These are phyloP conservation scores for Zelostemma sp. DNA, from an alignment of 1,140 invertebrate genomes.

Conservation along the genomic window DNA sequence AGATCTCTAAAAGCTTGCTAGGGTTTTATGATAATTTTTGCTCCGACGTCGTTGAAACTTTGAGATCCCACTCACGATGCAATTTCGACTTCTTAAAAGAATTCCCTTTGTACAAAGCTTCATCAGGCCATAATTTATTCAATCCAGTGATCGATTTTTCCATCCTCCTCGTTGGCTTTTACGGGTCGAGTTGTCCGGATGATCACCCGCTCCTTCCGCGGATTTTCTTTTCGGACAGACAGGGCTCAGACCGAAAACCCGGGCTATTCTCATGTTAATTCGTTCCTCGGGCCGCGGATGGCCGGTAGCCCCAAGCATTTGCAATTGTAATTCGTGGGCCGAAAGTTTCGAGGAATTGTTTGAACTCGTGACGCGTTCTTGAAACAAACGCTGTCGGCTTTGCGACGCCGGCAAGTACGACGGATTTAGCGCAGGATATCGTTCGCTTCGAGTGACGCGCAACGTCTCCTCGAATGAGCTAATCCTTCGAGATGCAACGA, in stretches of 20 bases:
- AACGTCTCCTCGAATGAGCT: conserved; percentile 33
- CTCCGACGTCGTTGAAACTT: not conserved
- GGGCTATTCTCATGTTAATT: conserved; percentile 53
- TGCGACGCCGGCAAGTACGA: conserved; percentile 4
- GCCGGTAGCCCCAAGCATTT: conserved; percentile 41
- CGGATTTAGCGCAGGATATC: not conserved
- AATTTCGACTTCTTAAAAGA: conserved; percentile 33
- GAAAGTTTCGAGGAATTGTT: conserved; percentile 18
- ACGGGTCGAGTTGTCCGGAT: conserved; percentile 18
- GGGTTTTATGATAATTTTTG: not conserved
- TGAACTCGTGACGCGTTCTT: conserved; percentile 4
- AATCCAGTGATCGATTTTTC: conserved; percentile 47
- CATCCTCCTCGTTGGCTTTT: conserved; percentile 13
- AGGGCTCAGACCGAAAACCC: no score
- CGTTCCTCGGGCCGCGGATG: conserved; percentile 34
- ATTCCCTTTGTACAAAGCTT: conserved; percentile 39
- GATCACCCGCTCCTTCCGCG: conserved; percentile 25
- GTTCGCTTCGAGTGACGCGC: conserved; percentile 14
- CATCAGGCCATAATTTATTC: conserved; percentile 44
- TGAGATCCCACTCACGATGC: conserved; percentile 22
- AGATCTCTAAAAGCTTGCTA: no score
- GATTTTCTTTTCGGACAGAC: conserved; percentile 27
- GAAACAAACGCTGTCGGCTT: conserved; percentile 20
- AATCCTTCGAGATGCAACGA: conserved; percentile 45
- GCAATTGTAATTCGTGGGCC: conserved; percentile 47